These are phyloP conservation scores for Tetranychus cinnabarinus DNA, from an alignment of 1,140 invertebrate species.

Conservation along the genomic window DNA sequence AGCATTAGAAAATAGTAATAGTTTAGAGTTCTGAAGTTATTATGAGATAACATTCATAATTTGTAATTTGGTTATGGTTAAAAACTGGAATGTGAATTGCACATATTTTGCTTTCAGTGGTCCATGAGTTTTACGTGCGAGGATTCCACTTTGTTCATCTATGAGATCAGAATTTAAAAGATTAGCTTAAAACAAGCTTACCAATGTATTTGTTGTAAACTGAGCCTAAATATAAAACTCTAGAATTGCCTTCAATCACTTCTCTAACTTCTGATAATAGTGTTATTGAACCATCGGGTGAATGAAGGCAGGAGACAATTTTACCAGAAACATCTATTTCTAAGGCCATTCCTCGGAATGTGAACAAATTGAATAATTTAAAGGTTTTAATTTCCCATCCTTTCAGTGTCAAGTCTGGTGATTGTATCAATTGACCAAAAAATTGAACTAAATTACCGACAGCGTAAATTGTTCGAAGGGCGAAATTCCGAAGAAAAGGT, in stretches of 20 bases:
- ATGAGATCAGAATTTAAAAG: too few species aligned
- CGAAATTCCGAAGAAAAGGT: constrained; percentile 19
- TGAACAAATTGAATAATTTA: constrained; percentile 1
- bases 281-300: constrained; percentile 10
- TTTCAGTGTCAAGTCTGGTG: not conserved
- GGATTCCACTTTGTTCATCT: too few species aligned
- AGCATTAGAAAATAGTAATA: too few species aligned
- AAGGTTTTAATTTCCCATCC: not conserved
- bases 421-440: constrained; percentile 5
- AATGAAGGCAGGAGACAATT: constrained; percentile 26
- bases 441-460: constrained; percentile 4
- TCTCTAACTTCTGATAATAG: constrained; percentile 20
- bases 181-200: not conserved
- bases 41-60: too few species aligned
- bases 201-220: constrained; percentile 39
- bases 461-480: constrained; percentile 8
- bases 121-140: too few species aligned
- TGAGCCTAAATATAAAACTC: constrained; percentile 34
- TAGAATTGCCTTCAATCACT: constrained; percentile 12
- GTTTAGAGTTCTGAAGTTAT: too few species aligned
- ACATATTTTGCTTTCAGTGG: too few species aligned
- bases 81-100: too few species aligned
- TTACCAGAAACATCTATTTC: constrained; percentile 38
- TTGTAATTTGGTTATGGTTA: too few species aligned
- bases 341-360: constrained; percentile 24